Evolutionary conservation across 2,888 invertebrate genomes (phyloP), one percentile per base, ranked within the genome.

Genomic region (Apamea sordens): DNA sequence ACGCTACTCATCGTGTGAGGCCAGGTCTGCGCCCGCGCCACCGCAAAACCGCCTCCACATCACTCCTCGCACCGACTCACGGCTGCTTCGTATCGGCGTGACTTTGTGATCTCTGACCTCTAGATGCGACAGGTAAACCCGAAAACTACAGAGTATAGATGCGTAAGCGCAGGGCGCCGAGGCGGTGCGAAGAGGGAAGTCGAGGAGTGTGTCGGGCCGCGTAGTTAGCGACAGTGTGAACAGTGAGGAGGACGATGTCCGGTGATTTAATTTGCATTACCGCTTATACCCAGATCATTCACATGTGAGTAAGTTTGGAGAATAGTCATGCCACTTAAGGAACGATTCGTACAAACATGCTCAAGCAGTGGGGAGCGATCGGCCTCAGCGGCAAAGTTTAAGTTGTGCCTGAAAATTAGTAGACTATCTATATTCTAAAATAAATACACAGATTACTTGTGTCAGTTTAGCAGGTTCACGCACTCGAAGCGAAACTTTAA

Each of bases 1-100:
- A 95, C 96, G 96, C 96, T 96, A 96, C 96, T 96, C 94, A 96
- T 95, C 95, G 96, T 96, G 96, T 95, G 94, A 93, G 94, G 92
- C 91, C 91, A 80, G 79, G 79, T 80, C 85, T 86, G 85, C 90
- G 88, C 91, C 91, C 90, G 92, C 92, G 90, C 89, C 91, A 85
- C 86, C 89, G 84, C 84, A 90, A 90, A 88, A 88, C 87, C 79
- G 78, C 92, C 91, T 91, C 93, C 91, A 91, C 92, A 91, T 93
- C 93, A 89, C 93, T 93, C 93, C 93, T 91, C 93, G 93, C 93
- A 93, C 92, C 86, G 78, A 82, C 86, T 83, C 44, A 77, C 72
- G 65, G 74, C 71, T 70, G 70, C 32, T 73, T 80, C 80, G 73
- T 86, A 88, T 89, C 86, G 11, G 36, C 59, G 61, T n/a, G 65